phyloP scores from a whole-genome alignment of 2,113 vertebrate species.

The Calonectris borealis region DNA sequence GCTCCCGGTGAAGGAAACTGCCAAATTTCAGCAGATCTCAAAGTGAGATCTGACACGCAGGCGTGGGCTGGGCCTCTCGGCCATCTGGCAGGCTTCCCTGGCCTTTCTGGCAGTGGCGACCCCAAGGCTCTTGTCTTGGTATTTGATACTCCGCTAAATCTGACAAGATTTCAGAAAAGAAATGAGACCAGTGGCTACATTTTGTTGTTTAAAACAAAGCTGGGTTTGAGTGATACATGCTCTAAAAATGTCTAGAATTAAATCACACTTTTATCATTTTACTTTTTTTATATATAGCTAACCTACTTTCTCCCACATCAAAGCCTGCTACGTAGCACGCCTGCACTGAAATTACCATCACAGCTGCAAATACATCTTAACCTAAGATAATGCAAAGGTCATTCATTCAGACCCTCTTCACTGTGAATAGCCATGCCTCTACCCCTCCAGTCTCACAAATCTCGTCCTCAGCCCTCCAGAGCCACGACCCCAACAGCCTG shows the following conservation, averaged over 20 bases:
- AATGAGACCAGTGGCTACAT: background rate
- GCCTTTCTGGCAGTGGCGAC: background rate
- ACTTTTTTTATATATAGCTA: background rate
- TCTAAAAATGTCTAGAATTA: background rate
- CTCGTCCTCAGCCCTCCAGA: background rate
- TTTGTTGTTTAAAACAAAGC: background rate
- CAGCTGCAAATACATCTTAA: background rate
- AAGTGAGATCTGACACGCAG: background rate
- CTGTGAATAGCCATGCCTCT: background rate
- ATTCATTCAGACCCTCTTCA: background rate
- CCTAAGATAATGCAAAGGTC: background rate
- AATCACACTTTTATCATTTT: background rate
- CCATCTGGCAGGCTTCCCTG: background rate
- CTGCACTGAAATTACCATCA: background rate
- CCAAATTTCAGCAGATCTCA: background rate
- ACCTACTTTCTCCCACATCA: constrained; percentile 22
- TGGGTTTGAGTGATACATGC: background rate
- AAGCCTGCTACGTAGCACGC: background rate
- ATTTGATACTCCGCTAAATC: background rate
- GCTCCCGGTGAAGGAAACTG: background rate
- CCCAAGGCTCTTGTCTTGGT: background rate
- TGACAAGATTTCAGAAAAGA: background rate
- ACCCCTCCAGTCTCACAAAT: background rate
- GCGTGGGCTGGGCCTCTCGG: background rate
- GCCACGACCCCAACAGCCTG: background rate